Evolutionary conservation across 2,113 vertebrate genomes (phyloP).

Genomic region (Manacus vitellinus): DNA sequence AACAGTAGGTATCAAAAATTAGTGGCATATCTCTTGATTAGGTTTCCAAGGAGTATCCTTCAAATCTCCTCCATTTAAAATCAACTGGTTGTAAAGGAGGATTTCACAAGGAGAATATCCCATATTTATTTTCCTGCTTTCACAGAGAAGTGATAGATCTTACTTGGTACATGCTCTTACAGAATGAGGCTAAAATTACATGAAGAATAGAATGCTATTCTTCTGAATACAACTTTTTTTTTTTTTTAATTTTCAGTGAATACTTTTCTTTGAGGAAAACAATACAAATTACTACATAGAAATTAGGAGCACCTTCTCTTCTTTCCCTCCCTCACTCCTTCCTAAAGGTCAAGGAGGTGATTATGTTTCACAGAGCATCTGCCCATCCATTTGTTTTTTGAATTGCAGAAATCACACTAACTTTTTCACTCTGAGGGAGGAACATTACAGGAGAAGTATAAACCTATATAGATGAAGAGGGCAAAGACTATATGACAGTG

Average conservation of each 20-base stretch:
- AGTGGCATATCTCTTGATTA: background rate
- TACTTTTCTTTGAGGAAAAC: background rate
- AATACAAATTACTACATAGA: background rate
- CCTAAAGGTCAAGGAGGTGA: background rate
- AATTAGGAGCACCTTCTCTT: background rate
- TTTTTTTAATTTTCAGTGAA: background rate
- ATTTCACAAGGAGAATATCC: background rate
- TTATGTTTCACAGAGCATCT: background rate
- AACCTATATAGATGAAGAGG: background rate
- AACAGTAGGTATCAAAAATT: background rate
- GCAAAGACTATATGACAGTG: background rate
- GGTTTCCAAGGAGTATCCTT: background rate
- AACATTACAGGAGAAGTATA: background rate
- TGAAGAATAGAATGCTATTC: background rate
- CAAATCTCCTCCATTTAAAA: background rate
- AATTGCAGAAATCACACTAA: background rate
- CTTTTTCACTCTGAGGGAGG: background rate
- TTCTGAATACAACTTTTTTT: background rate
- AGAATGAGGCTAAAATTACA: background rate
- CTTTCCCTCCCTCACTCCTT: background rate
- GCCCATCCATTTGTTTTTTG: background rate
- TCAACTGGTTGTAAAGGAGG: background rate
- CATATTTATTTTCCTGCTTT: background rate
- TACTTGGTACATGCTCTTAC: background rate
- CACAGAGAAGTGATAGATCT: background rate